These are phyloP conservation scores for Neopipo cinnamomea DNA, from an alignment of 2,113 vertebrate genomes.

Conservation along the genomic window DNA sequence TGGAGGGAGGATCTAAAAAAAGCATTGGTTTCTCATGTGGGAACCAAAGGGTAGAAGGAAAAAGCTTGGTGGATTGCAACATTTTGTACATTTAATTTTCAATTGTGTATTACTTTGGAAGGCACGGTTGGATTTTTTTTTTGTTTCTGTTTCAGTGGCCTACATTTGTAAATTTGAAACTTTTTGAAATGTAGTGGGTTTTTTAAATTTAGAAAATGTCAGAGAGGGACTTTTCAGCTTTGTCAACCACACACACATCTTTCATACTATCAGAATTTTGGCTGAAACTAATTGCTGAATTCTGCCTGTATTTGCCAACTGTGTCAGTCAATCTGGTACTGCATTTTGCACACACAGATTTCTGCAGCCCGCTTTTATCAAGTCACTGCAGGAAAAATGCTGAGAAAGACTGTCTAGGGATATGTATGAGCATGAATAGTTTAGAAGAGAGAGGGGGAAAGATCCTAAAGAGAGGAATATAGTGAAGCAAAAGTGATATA, in stretches of 20 bases:
- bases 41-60: neutral
- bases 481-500: neutral
- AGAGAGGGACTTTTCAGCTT: neutral
- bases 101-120: neutral
- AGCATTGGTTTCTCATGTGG: neutral
- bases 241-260: neutral
- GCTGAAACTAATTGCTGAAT: neutral
- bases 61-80: neutral
- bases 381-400: neutral
- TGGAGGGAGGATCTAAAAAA: neutral
- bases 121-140: neutral
- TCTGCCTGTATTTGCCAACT: neutral
- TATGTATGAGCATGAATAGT: neutral
- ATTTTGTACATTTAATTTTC: neutral
- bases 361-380: neutral
- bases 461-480: neutral
- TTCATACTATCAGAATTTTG: accelerated
- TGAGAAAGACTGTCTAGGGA: neutral
- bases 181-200: neutral
- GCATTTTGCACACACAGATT: neutral
- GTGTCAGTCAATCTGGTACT: neutral
- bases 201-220: neutral
- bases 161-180: accelerated
- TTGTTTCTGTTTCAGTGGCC: neutral
- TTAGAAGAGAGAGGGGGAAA: neutral